Conservation (phyloP, 2,797 vertebrate genomes). For the Spinus olivaceus region DNA sequence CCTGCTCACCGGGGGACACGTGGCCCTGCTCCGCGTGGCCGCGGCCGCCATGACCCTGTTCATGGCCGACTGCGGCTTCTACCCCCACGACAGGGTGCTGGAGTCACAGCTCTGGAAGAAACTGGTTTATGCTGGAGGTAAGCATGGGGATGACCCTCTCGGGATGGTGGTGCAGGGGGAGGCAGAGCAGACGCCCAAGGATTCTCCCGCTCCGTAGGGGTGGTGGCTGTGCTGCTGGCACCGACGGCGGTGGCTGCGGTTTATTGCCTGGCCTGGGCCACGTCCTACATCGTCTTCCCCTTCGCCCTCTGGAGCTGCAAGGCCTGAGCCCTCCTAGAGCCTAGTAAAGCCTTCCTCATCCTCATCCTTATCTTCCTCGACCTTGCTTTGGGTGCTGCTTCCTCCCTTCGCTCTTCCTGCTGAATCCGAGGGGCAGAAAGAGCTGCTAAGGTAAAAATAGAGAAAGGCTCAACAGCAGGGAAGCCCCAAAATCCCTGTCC, state of each 20-base stretch:
- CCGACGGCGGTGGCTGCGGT: conserved; percentile 80
- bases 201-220: conserved; percentile 63
- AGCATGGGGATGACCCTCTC: not conserved
- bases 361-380: not conserved
- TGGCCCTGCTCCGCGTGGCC: conserved; percentile 72
- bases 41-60: conserved; percentile 87
- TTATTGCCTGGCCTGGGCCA: conserved; percentile 90
- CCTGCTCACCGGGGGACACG: not conserved
- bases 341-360: conserved; percentile 35
- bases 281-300: conserved; percentile 91
- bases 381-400: not conserved
- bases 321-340: conserved; percentile 53
- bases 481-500: not conserved
- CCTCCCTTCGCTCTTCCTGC: not conserved
- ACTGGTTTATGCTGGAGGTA: conserved; percentile 87
- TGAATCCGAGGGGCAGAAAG: not conserved
- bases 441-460: not conserved
- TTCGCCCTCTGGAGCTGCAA: conserved; percentile 86
- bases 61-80: conserved; percentile 88
- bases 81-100: conserved; percentile 89
- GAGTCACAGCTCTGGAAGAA: conserved; percentile 96
- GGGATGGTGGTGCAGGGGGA: not conserved
- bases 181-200: not conserved
- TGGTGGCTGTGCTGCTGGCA: conserved; percentile 82
- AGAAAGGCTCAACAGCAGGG: not conserved